phyloP scores from a whole-genome alignment of 2,113 vertebrate genomes.

The Suncus etruscus region DNA sequence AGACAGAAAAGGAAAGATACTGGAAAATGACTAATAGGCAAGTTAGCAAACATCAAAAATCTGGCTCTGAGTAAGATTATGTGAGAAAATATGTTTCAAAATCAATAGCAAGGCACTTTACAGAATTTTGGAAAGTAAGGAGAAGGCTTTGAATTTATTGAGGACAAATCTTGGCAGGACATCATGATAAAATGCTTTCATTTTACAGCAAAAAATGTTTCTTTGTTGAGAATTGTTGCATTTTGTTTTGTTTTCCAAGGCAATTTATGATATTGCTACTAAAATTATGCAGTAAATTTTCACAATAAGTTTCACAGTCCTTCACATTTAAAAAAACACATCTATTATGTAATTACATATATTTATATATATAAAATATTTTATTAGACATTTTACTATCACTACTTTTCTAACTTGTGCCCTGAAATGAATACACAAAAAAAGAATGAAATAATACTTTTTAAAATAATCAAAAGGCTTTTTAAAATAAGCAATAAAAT shows the following conservation, averaged over 20 bases:
- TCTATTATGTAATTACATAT: slow-evolving; percentile 41
- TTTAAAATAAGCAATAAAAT: background rate
- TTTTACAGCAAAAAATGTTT: slow-evolving; percentile 27
- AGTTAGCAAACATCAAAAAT: slow-evolving; percentile 61
- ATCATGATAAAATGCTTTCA: slow-evolving; percentile 71
- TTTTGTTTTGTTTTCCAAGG: slow-evolving; percentile 55
- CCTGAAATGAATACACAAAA: slow-evolving; percentile 40
- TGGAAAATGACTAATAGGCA: slow-evolving; percentile 68
- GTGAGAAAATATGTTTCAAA: slow-evolving; percentile 71
- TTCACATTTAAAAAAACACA: slow-evolving; percentile 53
- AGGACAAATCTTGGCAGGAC: slow-evolving; percentile 70
- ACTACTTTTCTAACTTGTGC: slow-evolving; percentile 55
- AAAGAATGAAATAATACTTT: background rate
- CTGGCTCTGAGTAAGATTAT: background rate
- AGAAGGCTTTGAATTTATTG: slow-evolving; percentile 56
- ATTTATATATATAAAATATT: slow-evolving; percentile 41
- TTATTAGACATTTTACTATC: slow-evolving; percentile 53
- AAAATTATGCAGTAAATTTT: slow-evolving; percentile 58
- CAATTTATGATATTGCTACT: slow-evolving; percentile 56
- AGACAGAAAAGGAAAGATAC: slow-evolving; percentile 58
- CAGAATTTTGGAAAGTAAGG: slow-evolving; percentile 67
- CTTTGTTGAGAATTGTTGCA: slow-evolving; percentile 54
- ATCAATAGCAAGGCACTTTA: slow-evolving; percentile 65
- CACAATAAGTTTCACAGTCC: background rate
- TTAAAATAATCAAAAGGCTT: slow-evolving; percentile 51